Base-by-base conservation (phyloP, 1,140 invertebrate species). In the Idris sp. region DNA sequence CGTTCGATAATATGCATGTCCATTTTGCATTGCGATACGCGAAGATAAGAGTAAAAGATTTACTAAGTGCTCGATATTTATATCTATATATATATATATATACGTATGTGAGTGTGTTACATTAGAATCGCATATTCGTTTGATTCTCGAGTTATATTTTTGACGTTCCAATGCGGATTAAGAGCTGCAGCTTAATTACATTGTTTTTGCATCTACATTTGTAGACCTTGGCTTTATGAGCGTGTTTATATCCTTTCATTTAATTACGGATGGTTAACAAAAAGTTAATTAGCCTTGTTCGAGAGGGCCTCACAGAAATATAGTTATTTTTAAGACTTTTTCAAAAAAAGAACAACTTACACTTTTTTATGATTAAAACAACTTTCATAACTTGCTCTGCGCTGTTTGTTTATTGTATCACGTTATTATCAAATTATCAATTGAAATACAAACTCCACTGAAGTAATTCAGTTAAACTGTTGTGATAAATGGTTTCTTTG, bases 1-100 rank as follows among this genome's bases (percentile, higher is more conserved):
- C n/a, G n/a, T n/a, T n/a, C n/a, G n/a, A n/a, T n/a, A n/a, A n/a
- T n/a, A n/a, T n/a, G 72, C 78, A 74, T 62, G 77, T 75, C 67
- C 65, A 76, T 68, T 81, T 72, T 31, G 65, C 74, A 79, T 79
- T 64, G 74, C 74, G 79, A 79, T 80, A 80, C 64, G 72, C 74
- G 54, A 73, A 78, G 79, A 81, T 81, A 81, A 78, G 74, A 65
- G 79, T 80, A 77, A 68, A 76, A 77, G 65, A 78, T 74, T 79
- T 79, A 76, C 77, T 78, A 81, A 81, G 74, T 81, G 74, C 74
- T 64, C 67, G 30, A 38, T 40, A 58, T n/a, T n/a, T n/a, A n/a
- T n/a, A n/a, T n/a, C n/a, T n/a, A n/a, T n/a, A n/a, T n/a, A n/a
- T n/a, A n/a, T 64, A 75, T 64, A 64, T 59, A 64, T 56, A 40